Conservation (phyloP, 1,140 invertebrate species). For the Agrilus planipennis region DNA sequence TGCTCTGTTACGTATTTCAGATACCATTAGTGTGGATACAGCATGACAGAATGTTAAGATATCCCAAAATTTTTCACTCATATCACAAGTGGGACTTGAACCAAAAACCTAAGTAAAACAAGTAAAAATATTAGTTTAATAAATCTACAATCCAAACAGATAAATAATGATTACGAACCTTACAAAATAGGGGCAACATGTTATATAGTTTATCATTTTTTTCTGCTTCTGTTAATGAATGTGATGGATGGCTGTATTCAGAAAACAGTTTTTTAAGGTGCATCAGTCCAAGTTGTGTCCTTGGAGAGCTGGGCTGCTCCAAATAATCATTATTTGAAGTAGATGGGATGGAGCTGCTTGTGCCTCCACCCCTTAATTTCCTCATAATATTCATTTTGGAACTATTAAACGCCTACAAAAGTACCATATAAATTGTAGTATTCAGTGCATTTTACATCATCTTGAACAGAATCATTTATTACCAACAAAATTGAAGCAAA, state of each 20-base stretch:
- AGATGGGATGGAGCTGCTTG: constrained; percentile 34
- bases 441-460: no score
- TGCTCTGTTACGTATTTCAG: constrained; percentile 83
- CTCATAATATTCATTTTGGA: constrained; percentile 75
- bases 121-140: background rate
- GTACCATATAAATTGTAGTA: no score
- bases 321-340: constrained; percentile 38
- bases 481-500: no score
- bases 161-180: constrained; percentile 47
- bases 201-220: constrained; percentile 92
- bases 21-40: constrained; percentile 90
- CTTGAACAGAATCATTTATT: no score
- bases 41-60: constrained; percentile 86
- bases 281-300: constrained; percentile 82
- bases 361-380: constrained; percentile 56
- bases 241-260: constrained; percentile 80
- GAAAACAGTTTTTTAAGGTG: constrained; percentile 93
- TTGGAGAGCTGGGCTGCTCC: constrained; percentile 51
- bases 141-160: background rate
- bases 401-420: no score
- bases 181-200: constrained; percentile 96
- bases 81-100: constrained; percentile 76
- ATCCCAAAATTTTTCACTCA: constrained; percentile 93
- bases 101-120: constrained; percentile 66
- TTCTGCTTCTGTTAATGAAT: constrained; percentile 67